phyloP scores from a whole-genome alignment of 2,113 vertebrate species.

The Fulmarus glacialis region DNA sequence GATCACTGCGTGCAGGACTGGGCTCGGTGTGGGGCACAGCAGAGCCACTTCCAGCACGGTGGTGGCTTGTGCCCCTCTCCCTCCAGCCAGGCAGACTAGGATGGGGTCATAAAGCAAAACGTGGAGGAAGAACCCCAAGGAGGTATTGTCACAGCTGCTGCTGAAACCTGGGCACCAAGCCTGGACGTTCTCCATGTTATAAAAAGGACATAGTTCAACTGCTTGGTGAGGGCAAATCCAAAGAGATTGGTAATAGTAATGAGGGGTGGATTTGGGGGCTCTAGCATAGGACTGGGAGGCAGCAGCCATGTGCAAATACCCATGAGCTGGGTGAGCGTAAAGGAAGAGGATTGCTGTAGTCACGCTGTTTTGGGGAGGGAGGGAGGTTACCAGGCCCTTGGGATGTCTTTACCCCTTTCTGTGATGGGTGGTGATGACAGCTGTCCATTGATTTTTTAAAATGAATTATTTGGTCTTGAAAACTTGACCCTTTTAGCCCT shows the following conservation, averaged over 20 bases:
- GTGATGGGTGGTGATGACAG: accelerated
- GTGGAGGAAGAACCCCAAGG: neutral
- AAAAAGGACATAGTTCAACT: neutral
- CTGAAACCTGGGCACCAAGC: neutral
- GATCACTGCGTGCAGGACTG: neutral
- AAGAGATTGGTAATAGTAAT: neutral
- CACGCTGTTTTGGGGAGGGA: neutral
- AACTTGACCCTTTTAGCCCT: neutral
- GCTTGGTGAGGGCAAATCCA: neutral
- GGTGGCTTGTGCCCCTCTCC: neutral
- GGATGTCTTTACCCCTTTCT: neutral
- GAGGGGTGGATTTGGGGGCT: neutral
- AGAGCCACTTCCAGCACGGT: neutral
- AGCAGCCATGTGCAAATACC: neutral
- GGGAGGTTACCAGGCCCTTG: neutral
- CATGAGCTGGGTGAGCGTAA: neutral
- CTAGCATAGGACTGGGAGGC: neutral
- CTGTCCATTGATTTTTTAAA: neutral
- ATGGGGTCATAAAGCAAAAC: neutral
- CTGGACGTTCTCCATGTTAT: neutral
- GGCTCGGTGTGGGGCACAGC: neutral
- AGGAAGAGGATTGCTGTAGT: neutral
- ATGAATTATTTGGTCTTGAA: neutral
- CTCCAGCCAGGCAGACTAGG: neutral
- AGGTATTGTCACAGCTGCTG: neutral